Percentiles rank a stretch among this genome's conserved stretches.
Evolutionary conservation across 2,888 invertebrate genomes (phyloP).

Genomic region (Artemia sinica): DNA sequence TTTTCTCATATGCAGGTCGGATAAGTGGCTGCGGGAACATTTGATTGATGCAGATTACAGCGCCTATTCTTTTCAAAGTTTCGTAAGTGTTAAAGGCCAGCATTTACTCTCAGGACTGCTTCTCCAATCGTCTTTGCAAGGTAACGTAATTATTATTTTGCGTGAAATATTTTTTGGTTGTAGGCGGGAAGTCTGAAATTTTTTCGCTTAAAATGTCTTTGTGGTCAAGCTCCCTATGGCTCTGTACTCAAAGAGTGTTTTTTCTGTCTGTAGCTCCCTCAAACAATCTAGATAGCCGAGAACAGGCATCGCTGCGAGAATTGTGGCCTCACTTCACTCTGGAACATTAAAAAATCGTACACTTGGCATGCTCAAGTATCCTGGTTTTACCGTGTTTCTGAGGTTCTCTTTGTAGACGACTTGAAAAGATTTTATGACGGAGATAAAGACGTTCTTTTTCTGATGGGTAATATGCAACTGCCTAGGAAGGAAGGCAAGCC

Average conservation of each 20-base stretch:
- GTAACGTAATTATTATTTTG: background rate
- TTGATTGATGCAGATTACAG: background rate
- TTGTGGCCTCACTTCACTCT: background rate
- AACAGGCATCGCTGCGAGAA: background rate
- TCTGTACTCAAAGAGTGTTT: no score
- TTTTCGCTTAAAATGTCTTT: background rate
- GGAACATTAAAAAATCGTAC: background rate
- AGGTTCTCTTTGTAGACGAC: conserved; percentile 1
- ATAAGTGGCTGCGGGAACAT: background rate
- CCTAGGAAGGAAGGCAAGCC: background rate
- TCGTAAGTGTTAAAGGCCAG: background rate
- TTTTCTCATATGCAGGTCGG: background rate
- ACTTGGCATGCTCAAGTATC: background rate
- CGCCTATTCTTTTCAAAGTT: background rate
- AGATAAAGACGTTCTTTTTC: background rate
- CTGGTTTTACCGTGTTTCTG: background rate
- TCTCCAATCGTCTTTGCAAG: background rate
- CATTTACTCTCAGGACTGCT: background rate
- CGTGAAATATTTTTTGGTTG: background rate
- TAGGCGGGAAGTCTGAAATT: background rate
- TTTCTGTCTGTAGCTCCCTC: background rate
- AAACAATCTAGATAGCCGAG: background rate
- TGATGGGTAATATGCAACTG: background rate
- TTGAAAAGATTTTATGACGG: background rate
- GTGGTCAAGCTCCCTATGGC: background rate